These are phyloP conservation scores for Himalopsyche japonica DNA, from an alignment of 2,888 invertebrate genomes.

Conservation along the genomic window DNA sequence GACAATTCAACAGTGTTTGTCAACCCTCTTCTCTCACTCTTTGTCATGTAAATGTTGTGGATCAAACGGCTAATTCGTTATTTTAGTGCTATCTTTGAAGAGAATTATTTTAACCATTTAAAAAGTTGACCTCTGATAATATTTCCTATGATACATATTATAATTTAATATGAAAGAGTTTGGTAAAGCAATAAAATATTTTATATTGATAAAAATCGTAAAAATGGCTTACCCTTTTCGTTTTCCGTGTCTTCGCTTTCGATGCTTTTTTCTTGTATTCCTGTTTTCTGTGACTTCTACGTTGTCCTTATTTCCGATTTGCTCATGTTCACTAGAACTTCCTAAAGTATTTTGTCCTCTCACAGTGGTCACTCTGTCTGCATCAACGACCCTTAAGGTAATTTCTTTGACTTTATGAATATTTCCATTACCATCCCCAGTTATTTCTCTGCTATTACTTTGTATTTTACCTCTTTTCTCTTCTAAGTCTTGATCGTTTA, in stretches of 20 bases:
- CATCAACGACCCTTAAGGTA: not conserved
- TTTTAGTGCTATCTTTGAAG: no score
- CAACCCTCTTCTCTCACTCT: no score
- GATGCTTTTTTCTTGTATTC: slow-evolving; percentile 30
- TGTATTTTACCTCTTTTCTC: slow-evolving; percentile 60
- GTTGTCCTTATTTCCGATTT: slow-evolving; percentile 6
- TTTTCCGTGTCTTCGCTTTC: slow-evolving; percentile 41
- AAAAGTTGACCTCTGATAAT: no score
- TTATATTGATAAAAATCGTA: not conserved
- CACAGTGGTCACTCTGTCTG: slow-evolving; percentile 14
- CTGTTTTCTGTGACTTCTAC: slow-evolving; percentile 1
- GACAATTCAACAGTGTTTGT: no score
- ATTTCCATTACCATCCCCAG: slow-evolving; percentile 55
- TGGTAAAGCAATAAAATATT: no score
- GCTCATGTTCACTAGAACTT: slow-evolving; percentile 5
- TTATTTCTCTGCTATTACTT: slow-evolving; percentile 60
- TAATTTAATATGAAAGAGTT: no score
- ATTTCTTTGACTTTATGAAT: slow-evolving; percentile 46
- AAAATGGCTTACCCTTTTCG: slow-evolving; percentile 29
- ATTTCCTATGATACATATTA: no score
- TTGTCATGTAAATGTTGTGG: no score
- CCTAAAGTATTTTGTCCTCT: slow-evolving; percentile 4
- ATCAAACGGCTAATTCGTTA: not conserved
- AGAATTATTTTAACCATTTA: no score
- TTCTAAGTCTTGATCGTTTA: slow-evolving; percentile 44